These are phyloP conservation scores for Oligia strigilis DNA, from an alignment of 2,888 invertebrate species.

Conservation along the genomic window DNA sequence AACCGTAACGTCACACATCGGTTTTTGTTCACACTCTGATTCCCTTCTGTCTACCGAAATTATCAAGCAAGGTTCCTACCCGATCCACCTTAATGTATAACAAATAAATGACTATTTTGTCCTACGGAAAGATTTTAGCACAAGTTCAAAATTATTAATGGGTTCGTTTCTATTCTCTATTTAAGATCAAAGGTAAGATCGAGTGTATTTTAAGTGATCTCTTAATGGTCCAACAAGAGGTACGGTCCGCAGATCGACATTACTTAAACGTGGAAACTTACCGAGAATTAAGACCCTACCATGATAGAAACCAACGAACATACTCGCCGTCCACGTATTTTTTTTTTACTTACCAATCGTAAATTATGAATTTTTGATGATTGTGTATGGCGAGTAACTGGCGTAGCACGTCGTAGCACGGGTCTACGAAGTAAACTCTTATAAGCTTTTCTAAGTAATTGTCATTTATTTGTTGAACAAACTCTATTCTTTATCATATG, in stretches of 20 bases:
- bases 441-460: not conserved
- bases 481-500: slow-evolving; percentile 10
- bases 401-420: slow-evolving; percentile 25
- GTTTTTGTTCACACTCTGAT: slow-evolving; percentile 74
- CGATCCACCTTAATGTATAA: slow-evolving; percentile 1
- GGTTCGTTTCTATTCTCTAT: slow-evolving; percentile 57
- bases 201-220: slow-evolving; percentile 55
- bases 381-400: not conserved
- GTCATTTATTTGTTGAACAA: not conserved
- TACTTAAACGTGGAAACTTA: slow-evolving; percentile 41
- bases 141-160: slow-evolving; percentile 64
- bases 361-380: slow-evolving; percentile 3
- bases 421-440: slow-evolving; percentile 13
- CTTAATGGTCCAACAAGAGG: slow-evolving; percentile 51
- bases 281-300: slow-evolving; percentile 4
- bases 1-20: slow-evolving; percentile 63
- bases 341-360: slow-evolving; percentile 1
- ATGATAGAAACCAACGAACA: slow-evolving; percentile 18
- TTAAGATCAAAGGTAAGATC: slow-evolving; percentile 51
- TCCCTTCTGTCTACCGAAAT: slow-evolving; percentile 54
- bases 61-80: slow-evolving; percentile 21
- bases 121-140: slow-evolving; percentile 29
- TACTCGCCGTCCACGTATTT: not conserved
- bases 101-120: slow-evolving; percentile 28
- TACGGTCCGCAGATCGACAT: slow-evolving; percentile 20